These are phyloP conservation scores for Bombus pyrosoma DNA, from an alignment of 1,140 invertebrate species.

Conservation along the genomic window DNA sequence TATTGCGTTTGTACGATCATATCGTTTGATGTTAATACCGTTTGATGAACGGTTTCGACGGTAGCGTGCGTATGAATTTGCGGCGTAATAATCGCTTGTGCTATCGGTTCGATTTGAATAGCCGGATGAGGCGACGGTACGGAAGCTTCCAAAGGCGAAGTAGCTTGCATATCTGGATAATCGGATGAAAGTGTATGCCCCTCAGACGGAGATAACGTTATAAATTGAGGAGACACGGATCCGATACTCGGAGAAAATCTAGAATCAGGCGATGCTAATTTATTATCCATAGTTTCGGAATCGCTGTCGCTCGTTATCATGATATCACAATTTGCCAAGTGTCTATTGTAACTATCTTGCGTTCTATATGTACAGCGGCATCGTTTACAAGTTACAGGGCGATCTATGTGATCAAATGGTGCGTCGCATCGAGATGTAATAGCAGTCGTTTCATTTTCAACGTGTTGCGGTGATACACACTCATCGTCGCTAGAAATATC, in stretches of 20 bases:
- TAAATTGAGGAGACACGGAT: conserved; percentile 75
- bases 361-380: conserved; percentile 96
- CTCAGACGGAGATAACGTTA: conserved; percentile 77
- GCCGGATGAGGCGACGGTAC: conserved; percentile 76
- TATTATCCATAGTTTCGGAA: conserved; percentile 82
- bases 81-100: conserved; percentile 77
- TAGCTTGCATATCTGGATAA: conserved; percentile 76
- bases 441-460: conserved; percentile 76
- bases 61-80: conserved; percentile 79
- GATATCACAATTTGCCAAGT: conserved; percentile 90
- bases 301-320: conserved; percentile 90
- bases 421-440: conserved; percentile 68
- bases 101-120: conserved; percentile 78
- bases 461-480: conserved; percentile 59
- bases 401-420: conserved; percentile 79
- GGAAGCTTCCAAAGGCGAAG: conserved; percentile 77
- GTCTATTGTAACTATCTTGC: conserved; percentile 92
- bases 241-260: conserved; percentile 72
- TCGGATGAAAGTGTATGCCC: conserved; percentile 75
- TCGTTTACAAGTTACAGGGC: conserved; percentile 92
- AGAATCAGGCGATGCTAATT: conserved; percentile 74
- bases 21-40: conserved; percentile 80
- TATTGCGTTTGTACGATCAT: conserved; percentile 80
- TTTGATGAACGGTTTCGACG: conserved; percentile 80
- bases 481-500: conserved; percentile 85